Evolutionary conservation across 2,113 vertebrate species (phyloP), one percentile per base, ranked within the genome.

Genomic region (Gadus macrocephalus): DNA sequence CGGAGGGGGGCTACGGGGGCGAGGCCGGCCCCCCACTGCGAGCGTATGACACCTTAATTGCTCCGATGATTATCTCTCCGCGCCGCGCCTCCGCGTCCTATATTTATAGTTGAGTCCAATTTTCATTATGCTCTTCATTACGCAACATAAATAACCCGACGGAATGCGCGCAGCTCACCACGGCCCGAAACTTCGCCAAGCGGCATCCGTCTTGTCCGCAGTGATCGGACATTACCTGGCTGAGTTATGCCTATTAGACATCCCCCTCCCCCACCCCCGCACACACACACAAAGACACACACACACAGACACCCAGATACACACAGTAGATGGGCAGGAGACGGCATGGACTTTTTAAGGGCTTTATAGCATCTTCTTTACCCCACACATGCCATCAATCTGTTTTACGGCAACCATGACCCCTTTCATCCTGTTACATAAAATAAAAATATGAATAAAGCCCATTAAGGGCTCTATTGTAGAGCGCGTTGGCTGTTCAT

Each of bases 91-190:
- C 78, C 79, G 77, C 55, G 67, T 68, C 84, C 83, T 82, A 91
- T 92, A 92, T 92, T 92, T 92, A 93, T 93, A 84, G 90, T 86
- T 87, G 86, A 87, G 87, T 92, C 90, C 88, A 92, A 91, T 93
- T 92, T 93, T 92, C 90, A 92, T 92, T 91, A 92, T 90, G 83
- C 72, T 90, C 87, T 93, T 92, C 91, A 92, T 93, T 92, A 91
- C 75, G 28, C 81, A 69, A 75, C 81, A 91, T 93, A 93, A 93
- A 93, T 92, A 92, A 92, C 87, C 77, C 38, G 73, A 78, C 71
- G 92, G 90, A 93, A 93, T 88, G 31, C 53, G 69, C 75, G 67
- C 78, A 27, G 80, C 74, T 80, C 72, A 73, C 85, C 87, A 85
- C 79, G 74, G 82, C 85, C 85, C 78, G 77, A 85, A 92, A 91